A percentile compares a stretch with the other conserved stretches of the same genome.
Conservation (phyloP, 2,113 vertebrate species). For the Platichthys flesus region DNA sequence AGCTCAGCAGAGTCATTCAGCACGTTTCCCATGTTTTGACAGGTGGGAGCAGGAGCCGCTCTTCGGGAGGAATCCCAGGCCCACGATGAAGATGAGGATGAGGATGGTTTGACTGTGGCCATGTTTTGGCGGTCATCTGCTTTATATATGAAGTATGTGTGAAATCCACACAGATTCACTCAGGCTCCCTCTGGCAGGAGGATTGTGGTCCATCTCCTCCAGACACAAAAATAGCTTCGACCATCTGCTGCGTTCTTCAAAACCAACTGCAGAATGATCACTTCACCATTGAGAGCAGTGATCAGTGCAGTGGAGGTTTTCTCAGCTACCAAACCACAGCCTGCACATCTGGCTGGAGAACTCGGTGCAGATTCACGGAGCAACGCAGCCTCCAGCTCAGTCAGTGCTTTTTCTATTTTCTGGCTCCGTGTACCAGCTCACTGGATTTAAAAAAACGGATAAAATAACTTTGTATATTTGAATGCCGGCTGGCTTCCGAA, state of each 20-base stretch:
- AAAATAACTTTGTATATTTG: too few species aligned
- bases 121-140: neutral
- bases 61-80: neutral
- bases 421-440: too few species aligned
- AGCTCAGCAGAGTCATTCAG: neutral
- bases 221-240: neutral
- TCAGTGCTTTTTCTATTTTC: neutral
- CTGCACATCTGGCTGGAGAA: neutral
- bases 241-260: neutral
- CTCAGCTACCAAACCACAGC: neutral
- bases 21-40: constrained; percentile 66
- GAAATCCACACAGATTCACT: neutral
- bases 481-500: too few species aligned
- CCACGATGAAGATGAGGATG: neutral
- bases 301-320: neutral
- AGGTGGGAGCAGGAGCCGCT: constrained; percentile 46
- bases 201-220: neutral
- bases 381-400: neutral
- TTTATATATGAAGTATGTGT: neutral
- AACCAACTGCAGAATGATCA: neutral
- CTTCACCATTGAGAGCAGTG: neutral
- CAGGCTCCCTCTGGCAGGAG: neutral
- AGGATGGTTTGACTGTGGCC: neutral
- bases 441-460: neutral
- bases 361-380: neutral